Evolutionary conservation across 2,888 invertebrate genomes (phyloP).

Genomic region (Thalpophila matura): DNA sequence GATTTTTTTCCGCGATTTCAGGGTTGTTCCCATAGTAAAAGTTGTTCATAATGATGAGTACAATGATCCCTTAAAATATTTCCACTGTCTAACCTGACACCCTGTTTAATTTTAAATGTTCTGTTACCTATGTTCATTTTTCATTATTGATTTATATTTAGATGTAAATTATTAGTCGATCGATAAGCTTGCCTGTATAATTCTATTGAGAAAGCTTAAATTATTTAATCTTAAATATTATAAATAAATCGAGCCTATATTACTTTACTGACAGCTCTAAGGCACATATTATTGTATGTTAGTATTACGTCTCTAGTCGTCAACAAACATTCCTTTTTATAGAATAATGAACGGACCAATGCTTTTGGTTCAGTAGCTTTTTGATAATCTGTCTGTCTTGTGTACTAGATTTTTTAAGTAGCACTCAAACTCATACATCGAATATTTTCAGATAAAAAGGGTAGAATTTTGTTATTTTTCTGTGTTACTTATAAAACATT

Average conservation of each 20-base stretch:
- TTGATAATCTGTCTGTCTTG: slow-evolving; percentile 41
- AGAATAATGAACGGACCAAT: slow-evolving; percentile 63
- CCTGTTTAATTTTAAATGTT: no score
- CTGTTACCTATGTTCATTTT: background rate
- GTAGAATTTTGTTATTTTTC: background rate
- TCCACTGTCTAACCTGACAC: no score
- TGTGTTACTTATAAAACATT: background rate
- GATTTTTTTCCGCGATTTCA: no score
- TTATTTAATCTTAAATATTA: slow-evolving; percentile 4
- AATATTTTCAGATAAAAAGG: slow-evolving; percentile 18
- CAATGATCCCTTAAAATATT: no score
- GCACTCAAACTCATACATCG: slow-evolving; percentile 47
- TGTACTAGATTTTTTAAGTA: slow-evolving; percentile 40
- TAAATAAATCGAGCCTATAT: slow-evolving; percentile 47
- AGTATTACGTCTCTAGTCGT: slow-evolving; percentile 32
- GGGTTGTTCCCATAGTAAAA: no score
- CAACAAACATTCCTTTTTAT: slow-evolving; percentile 41
- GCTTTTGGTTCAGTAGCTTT: slow-evolving; percentile 63
- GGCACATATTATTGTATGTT: slow-evolving; percentile 25
- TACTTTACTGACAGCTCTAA: slow-evolving; percentile 33
- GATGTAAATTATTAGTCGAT: slow-evolving; percentile 20
- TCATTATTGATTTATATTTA: slow-evolving; percentile 12
- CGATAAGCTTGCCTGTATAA: slow-evolving; percentile 17
- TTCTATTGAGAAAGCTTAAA: slow-evolving; percentile 20
- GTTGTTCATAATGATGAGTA: no score